Base-by-base conservation (phyloP, 2,797 vertebrate species). In the Heliangelus exortis region DNA sequence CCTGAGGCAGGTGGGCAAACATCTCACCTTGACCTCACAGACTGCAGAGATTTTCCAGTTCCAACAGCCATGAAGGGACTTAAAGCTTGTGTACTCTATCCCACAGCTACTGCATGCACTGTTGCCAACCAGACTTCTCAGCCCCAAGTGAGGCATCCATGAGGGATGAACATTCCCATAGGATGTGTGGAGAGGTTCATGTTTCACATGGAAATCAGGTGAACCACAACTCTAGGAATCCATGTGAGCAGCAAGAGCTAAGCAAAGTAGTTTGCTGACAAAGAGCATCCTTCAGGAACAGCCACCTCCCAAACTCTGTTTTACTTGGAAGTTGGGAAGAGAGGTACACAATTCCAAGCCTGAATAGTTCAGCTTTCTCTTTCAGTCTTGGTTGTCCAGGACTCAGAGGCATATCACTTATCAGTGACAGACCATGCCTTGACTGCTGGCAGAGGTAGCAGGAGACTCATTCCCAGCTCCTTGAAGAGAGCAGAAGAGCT, bases 391-490 rank as follows among this genome's bases (percentile, higher is more conserved):
- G 21, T 6, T 29, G 12, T 48, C n/a, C 15, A 25, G 41, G 15
- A 31, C 41, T 68, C 7, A 36, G 28, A 9, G n/a, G 1, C 8
- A 11, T 51, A 39, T 31, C 11, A 55, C 11, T 57, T 31, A 17
- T 1, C 39, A 65, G 28, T 26, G 25, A 23, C 1, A 73, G 21
- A 47, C 43, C 20, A 34, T 36, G 16, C 11, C 15, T 33, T 77
- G 21, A 31, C n/a, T 82, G 17, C 23, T 73, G 21, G 7, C 14
- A 82, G 59, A 84, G 77, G 20, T 17, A 78, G 3, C 0, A 0
- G 25, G 39, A 62, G 22, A 8, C 22, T 79, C 18, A 62, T 78
- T 92, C 17, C 21, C 29, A 69, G 39, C 3, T 69, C 43, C 55
- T 23, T 31, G 61, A 63, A 76, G 19, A 16, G 18, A 51, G 51